These are phyloP conservation scores for Percopsis transmontana DNA, from an alignment of 2,113 vertebrate species.

Conservation along the genomic window DNA sequence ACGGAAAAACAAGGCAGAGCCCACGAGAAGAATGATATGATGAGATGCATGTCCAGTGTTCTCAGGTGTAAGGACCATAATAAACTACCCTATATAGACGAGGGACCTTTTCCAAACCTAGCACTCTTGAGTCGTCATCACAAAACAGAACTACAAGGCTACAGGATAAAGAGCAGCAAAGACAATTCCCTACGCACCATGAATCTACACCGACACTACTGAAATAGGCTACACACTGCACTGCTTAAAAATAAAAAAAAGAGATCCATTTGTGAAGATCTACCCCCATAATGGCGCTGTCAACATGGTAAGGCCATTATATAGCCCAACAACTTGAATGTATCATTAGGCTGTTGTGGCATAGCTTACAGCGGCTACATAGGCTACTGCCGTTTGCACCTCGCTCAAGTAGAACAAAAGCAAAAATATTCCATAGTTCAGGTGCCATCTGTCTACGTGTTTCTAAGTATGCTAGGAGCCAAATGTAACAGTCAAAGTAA, in stretches of 20 bases:
- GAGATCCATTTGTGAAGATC: constrained; percentile 24
- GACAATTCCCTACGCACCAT: constrained; percentile 49
- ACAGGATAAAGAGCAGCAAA: constrained; percentile 54
- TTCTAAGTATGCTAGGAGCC: constrained; percentile 11
- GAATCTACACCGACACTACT: constrained; percentile 43
- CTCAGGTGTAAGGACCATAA: constrained; percentile 38
- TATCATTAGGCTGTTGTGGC: not conserved
- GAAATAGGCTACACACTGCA: constrained; percentile 62
- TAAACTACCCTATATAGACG: constrained; percentile 34
- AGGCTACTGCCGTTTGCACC: constrained; percentile 31
- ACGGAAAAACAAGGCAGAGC: not conserved
- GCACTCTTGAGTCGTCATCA: constrained; percentile 48
- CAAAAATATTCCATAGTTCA: constrained; percentile 36
- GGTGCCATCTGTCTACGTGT: constrained; percentile 25
- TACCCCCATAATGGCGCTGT: constrained; percentile 47
- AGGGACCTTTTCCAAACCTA: constrained; percentile 45
- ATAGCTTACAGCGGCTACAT: constrained; percentile 34
- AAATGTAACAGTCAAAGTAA: not conserved
- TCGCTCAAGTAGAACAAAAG: constrained; percentile 20
- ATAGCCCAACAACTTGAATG: constrained; percentile 21
- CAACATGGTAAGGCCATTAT: constrained; percentile 56
- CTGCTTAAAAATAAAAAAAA: constrained; percentile 46
- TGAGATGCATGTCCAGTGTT: constrained; percentile 44
- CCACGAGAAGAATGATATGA: not conserved
- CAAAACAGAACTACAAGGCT: constrained; percentile 58